These are phyloP conservation scores for Lumbricus terrestris DNA, from an alignment of 2,888 invertebrate species.

Conservation along the genomic window DNA sequence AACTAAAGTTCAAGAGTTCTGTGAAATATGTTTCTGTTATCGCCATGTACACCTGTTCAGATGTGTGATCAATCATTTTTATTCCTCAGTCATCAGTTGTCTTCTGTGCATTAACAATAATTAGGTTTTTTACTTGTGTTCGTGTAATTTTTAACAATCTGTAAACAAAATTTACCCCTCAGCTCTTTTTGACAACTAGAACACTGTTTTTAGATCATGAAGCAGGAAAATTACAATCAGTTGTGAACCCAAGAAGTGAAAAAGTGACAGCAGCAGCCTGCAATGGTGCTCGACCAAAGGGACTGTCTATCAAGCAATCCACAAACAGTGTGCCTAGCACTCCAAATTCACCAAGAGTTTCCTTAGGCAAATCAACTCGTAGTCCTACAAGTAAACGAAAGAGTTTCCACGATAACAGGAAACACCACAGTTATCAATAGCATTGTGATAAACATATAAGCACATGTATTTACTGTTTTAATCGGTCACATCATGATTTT, in stretches of 20 bases:
- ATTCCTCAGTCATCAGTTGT: no score
- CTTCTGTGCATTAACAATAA: no score
- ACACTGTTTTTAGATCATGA: neutral
- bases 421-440: neutral
- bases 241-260: neutral
- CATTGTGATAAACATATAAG: neutral
- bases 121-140: no score
- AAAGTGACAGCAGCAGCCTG: neutral
- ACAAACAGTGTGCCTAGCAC: neutral
- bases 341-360: neutral
- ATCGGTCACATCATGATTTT: neutral
- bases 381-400: slow-evolving; percentile 13
- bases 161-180: no score
- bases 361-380: neutral
- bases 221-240: neutral
- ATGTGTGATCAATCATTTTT: no score
- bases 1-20: no score
- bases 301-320: slow-evolving; percentile 7
- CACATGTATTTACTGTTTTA: neutral
- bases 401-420: neutral
- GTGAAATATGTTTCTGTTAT: no score
- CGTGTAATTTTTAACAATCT: no score
- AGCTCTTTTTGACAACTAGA: no score
- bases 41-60: no score
- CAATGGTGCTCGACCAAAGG: slow-evolving; percentile 5